Conservation (phyloP, 2,797 vertebrate species). For the Enteromius argenteus region DNA sequence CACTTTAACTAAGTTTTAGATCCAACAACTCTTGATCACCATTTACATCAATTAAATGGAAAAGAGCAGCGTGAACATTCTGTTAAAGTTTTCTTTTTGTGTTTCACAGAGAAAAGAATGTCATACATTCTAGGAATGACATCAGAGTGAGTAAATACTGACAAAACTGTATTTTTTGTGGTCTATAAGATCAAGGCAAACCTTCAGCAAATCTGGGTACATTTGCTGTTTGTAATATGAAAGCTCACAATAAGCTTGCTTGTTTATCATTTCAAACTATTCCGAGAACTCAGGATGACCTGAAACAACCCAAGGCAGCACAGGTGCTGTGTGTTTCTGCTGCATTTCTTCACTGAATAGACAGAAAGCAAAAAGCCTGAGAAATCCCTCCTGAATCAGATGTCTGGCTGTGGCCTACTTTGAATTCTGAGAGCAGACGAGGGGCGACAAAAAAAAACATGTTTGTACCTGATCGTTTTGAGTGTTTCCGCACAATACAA, state of each 20-base stretch:
- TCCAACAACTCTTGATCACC: not conserved
- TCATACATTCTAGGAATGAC: not conserved
- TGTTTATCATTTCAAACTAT: not conserved
- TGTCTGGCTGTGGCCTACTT: not conserved
- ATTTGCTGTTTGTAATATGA: not conserved
- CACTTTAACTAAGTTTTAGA: not conserved
- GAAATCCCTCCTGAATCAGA: not conserved
- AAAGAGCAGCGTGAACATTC: not conserved
- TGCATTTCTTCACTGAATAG: not conserved
- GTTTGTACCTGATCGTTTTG: not conserved
- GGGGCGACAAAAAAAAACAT: not conserved
- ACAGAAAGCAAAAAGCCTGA: not conserved
- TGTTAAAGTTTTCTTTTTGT: not conserved
- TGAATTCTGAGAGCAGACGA: not conserved
- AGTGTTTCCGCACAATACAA: not conserved
- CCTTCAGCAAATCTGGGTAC: not conserved
- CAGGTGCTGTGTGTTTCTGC: not conserved
- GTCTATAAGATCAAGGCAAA: not conserved
- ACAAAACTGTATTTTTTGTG: not conserved
- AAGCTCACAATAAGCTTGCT: not conserved
- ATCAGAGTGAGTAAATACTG: not conserved
- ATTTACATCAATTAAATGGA: not conserved
- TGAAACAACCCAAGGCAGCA: conserved; percentile 10
- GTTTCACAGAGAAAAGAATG: not conserved
- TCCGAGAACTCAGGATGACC: not conserved